Evolutionary conservation across 2,113 vertebrate genomes (phyloP).

Genomic region (Tenrec ecaudatus): DNA sequence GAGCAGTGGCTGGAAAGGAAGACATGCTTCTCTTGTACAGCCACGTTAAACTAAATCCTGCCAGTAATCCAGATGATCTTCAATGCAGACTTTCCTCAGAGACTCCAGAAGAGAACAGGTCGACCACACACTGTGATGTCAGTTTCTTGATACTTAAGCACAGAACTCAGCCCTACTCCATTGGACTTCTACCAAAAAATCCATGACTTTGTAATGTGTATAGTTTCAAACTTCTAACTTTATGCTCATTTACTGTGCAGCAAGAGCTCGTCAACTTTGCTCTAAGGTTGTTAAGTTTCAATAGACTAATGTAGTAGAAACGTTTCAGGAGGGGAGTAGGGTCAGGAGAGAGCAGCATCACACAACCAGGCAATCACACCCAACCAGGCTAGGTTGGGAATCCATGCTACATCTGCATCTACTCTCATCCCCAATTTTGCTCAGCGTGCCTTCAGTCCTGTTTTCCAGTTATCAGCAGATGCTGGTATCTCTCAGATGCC

Average conservation of each 20-base stretch:
- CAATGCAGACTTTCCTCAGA: neutral
- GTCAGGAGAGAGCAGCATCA: neutral
- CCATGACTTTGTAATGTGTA: neutral
- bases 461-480: neutral
- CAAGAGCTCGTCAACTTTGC: neutral
- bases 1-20: neutral
- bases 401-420: neutral
- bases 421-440: accelerated
- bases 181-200: neutral
- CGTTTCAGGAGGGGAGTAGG: neutral
- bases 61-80: neutral
- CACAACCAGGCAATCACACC: no score
- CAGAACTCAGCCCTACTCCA: neutral
- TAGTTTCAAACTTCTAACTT: neutral
- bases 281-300: neutral
- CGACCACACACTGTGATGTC: neutral
- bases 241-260: neutral
- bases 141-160: neutral
- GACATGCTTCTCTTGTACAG: neutral
- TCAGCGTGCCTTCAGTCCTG: neutral
- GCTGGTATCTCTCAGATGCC: neutral
- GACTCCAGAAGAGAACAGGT: neutral
- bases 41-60: neutral
- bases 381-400: neutral
- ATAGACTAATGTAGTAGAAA: neutral